Evolutionary conservation across 2,797 vertebrate genomes (phyloP), one percentile per base, ranked within the genome.

Genomic region (Astyanax mexicanus): DNA sequence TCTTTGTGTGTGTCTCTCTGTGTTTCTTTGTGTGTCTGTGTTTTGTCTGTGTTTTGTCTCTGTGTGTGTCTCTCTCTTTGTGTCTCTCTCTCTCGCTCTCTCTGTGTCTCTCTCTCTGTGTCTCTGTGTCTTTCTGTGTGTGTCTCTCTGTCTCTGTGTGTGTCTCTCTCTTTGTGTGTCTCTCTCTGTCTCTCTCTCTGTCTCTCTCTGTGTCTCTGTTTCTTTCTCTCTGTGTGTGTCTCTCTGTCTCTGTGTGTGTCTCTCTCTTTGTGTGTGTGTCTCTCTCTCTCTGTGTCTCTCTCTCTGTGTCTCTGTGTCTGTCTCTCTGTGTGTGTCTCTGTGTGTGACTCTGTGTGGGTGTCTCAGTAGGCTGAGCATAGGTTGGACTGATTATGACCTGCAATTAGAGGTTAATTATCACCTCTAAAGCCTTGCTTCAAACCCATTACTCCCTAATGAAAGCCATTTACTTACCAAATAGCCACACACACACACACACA

Each of bases 381-480:
- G 51, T 37, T 17, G 51, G 35, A 44, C 32, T 71, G 61, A 23
- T 64, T 67, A 38, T 75, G 61, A 57, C 47, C 61, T 32, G 58
- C 51, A 70, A 70, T 71, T 67, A 52, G 47, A 44, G 76, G 72
- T 81, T 78, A 75, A 78, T 72, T 75, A 57, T 64, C 29, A 69
- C 57, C 45, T 69, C 68, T 47, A 11, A 25, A 67, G 54, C 60
- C 55, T 78, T 35, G 60, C 32, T 66, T 3, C 65, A 17, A 49
- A n/a, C 23, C 27, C 52, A 21, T 62, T 58, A 49, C 61, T 47
- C n/a, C n/a, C 32, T 73, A 72, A 79, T 57, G 40, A 69, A 72
- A 69, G 21, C 49, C 25, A 32, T 51, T 69, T 45, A 55, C 54
- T 66, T 64, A 54, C 49, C 49, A 58, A 35, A 19, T 7, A 4